A percentile compares a stretch with the other conserved stretches of the same genome.
Conservation (phyloP, 2,113 vertebrate species). For the Verasper variegatus region DNA sequence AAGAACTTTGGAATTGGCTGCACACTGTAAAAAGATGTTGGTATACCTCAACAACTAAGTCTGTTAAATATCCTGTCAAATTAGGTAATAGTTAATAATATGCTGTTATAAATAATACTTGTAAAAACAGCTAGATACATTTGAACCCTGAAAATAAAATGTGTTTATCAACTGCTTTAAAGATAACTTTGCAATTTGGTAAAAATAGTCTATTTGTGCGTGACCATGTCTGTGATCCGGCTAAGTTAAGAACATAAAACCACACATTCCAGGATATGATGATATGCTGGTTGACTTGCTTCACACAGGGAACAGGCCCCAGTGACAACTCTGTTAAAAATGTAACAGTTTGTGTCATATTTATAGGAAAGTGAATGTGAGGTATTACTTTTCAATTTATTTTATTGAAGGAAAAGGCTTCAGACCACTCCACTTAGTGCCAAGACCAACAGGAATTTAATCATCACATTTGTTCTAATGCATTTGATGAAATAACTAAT, state of each 20-base stretch:
- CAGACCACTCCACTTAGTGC: neutral
- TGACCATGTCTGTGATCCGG: constrained; percentile 3
- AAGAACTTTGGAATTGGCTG: neutral
- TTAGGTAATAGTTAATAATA: neutral
- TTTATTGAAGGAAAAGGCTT: neutral
- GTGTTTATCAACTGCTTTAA: constrained; percentile 15
- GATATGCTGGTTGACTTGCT: neutral
- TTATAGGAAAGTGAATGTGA: neutral
- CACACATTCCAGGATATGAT: constrained; percentile 3
- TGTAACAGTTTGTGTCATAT: neutral
- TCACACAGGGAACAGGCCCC: constrained; percentile 15
- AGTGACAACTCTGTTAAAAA: neutral
- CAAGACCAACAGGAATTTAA: neutral
- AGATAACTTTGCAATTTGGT: constrained; percentile 27
- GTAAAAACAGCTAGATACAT: neutral
- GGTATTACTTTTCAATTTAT: constrained; percentile 9
- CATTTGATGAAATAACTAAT: constrained; percentile 14
- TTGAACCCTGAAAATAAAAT: neutral
- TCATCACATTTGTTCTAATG: constrained; percentile 8
- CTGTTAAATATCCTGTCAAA: neutral
- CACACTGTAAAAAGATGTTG: neutral
- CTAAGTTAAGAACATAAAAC: constrained; percentile 1
- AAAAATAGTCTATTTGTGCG: constrained; percentile 32
- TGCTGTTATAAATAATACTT: neutral
- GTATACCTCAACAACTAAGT: neutral